phyloP scores from a whole-genome alignment of 2,888 invertebrate genomes.

The Hemithea aestivaria region DNA sequence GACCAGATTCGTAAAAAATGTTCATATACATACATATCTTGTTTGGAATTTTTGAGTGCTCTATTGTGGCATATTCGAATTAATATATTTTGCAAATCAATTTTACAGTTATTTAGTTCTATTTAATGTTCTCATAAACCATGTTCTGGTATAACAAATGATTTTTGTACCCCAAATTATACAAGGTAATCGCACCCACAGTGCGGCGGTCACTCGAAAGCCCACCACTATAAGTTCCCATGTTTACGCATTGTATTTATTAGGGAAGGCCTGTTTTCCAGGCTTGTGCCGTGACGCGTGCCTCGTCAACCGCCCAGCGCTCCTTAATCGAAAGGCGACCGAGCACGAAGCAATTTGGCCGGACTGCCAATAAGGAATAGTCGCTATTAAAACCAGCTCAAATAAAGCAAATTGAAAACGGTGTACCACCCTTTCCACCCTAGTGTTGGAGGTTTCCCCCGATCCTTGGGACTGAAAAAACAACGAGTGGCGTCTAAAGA shows the following conservation, averaged over 20 bases:
- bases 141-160: too few relatives aligned
- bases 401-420: slow-evolving; percentile 78
- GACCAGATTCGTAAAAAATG: too few relatives aligned
- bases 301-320: slow-evolving; percentile 19
- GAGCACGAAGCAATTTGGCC: slow-evolving; percentile 76
- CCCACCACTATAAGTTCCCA: not conserved
- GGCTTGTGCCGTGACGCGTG: slow-evolving; percentile 41
- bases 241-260: slow-evolving; percentile 35
- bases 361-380: slow-evolving; percentile 72
- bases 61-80: too few relatives aligned
- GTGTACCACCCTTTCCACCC: slow-evolving; percentile 44
- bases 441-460: slow-evolving; percentile 45
- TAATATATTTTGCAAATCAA: too few relatives aligned
- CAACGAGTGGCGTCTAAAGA: slow-evolving; percentile 47
- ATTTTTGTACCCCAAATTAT: too few relatives aligned
- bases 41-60: too few relatives aligned
- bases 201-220: too few relatives aligned
- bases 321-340: slow-evolving; percentile 73
- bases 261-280: slow-evolving; percentile 54
- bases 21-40: too few relatives aligned
- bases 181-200: too few relatives aligned
- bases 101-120: too few relatives aligned
- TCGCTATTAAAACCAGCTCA: slow-evolving; percentile 77
- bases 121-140: too few relatives aligned
- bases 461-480: slow-evolving; percentile 51